A percentile compares a stretch with the other conserved stretches of the same genome.
Conservation (phyloP, 2,888 invertebrate species). For the Argyra leucocephala region DNA sequence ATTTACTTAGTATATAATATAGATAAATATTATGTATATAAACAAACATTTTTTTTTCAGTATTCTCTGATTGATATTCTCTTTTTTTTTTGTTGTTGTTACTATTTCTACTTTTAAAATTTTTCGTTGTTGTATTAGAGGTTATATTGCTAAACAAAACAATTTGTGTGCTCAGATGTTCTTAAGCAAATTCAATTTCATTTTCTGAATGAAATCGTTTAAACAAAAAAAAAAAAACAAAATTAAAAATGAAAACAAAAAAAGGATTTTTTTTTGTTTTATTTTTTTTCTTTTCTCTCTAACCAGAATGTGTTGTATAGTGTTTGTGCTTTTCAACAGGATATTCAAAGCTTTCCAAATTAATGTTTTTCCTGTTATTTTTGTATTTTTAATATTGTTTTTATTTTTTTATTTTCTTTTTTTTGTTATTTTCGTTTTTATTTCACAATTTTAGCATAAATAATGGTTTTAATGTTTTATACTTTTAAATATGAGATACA, state of each 20-base stretch:
- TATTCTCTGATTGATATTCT: background rate
- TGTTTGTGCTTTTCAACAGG: background rate
- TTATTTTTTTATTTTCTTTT: background rate
- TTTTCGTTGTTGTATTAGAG: background rate
- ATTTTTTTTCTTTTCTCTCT: constrained; percentile 12
- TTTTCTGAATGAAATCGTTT: background rate
- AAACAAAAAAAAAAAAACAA: constrained; percentile 9
- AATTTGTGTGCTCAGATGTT: constrained; percentile 8
- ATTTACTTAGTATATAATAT: too few species aligned
- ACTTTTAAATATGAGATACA: background rate
- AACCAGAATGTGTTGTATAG: constrained; percentile 17
- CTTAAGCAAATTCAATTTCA: constrained; percentile 8
- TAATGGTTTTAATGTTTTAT: background rate
- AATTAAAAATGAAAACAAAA: constrained; percentile 20
- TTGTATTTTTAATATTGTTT: background rate
- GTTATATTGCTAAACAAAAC: background rate
- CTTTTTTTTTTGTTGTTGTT: background rate
- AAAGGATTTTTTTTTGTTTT: too few species aligned
- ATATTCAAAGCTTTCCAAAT: background rate
- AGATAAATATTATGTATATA: too few species aligned
- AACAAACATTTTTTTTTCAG: too few species aligned
- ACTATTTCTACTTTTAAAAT: background rate
- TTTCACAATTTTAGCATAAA: background rate
- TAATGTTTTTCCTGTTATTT: background rate
- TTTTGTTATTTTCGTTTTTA: background rate